Evolutionary conservation across 1,140 invertebrate genomes (phyloP).

Genomic region (Parapsyche elsis): DNA sequence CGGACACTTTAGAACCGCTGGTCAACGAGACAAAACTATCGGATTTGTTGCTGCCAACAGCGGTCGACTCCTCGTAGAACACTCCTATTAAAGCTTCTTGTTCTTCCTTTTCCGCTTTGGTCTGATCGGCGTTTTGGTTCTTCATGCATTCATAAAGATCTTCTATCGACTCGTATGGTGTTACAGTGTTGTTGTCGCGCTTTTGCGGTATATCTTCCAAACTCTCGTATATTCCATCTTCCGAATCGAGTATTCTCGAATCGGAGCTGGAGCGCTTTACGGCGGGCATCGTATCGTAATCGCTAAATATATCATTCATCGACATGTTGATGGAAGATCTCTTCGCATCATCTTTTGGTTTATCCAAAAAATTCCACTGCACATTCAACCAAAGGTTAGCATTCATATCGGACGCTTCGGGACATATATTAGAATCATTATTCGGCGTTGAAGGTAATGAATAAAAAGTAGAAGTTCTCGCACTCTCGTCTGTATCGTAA

Average conservation of each 20-base stretch:
- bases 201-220: conserved; percentile 59
- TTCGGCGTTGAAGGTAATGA: conserved; percentile 55
- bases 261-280: conserved; percentile 65
- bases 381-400: conserved; percentile 67
- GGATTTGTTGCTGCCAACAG: conserved; percentile 35
- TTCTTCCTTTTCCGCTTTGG: conserved; percentile 48
- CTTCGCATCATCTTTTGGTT: conserved; percentile 53
- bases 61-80: not conserved
- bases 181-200: conserved; percentile 59
- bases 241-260: conserved; percentile 61
- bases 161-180: conserved; percentile 67
- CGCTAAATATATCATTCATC: conserved; percentile 31
- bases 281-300: conserved; percentile 62
- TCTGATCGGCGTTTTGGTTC: conserved; percentile 60
- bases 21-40: conserved; percentile 27
- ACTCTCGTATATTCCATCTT: conserved; percentile 64
- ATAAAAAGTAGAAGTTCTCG: conserved; percentile 58
- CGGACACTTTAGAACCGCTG: conserved; percentile 37
- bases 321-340: not conserved
- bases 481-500: conserved; percentile 60
- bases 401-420: conserved; percentile 44
- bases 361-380: conserved; percentile 65
- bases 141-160: conserved; percentile 67
- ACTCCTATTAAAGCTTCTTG: not conserved
- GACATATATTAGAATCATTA: not conserved